Evolutionary conservation across 2,113 vertebrate genomes (phyloP).

Genomic region (Pandion haliaetus): DNA sequence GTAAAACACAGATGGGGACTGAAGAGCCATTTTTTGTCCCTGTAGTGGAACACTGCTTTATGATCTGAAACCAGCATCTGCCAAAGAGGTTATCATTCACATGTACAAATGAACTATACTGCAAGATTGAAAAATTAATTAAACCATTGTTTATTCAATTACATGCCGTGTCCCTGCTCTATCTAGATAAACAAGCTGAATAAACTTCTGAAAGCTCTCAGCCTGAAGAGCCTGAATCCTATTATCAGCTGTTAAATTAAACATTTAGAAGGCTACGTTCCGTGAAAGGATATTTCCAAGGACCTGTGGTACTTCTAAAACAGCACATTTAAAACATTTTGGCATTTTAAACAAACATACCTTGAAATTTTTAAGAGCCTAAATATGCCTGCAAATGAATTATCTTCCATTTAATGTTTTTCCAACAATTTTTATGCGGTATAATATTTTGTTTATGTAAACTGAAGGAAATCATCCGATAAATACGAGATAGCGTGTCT

Average conservation of each 20-base stretch:
- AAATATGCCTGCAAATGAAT: neutral
- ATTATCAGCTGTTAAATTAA: conserved; percentile 2
- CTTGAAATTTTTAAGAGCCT: neutral
- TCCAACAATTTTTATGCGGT: neutral
- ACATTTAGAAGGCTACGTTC: neutral
- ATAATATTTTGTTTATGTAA: neutral
- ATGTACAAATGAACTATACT: neutral
- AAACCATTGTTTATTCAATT: conserved; percentile 15
- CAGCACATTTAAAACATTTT: neutral
- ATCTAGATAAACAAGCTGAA: neutral
- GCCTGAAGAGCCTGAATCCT: neutral
- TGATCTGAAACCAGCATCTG: neutral
- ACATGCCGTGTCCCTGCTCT: neutral
- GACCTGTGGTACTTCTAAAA: neutral
- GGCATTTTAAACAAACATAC: neutral
- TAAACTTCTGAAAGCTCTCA: neutral
- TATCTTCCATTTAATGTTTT: neutral
- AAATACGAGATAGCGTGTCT: neutral
- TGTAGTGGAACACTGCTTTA: neutral
- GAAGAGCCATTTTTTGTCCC: neutral
- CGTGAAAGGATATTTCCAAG: neutral
- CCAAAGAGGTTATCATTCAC: neutral
- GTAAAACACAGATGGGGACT: neutral
- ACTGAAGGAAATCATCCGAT: neutral
- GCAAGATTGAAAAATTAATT: neutral